Evolutionary conservation across 2,797 vertebrate genomes (phyloP).

Genomic region (Spea hammondii): DNA sequence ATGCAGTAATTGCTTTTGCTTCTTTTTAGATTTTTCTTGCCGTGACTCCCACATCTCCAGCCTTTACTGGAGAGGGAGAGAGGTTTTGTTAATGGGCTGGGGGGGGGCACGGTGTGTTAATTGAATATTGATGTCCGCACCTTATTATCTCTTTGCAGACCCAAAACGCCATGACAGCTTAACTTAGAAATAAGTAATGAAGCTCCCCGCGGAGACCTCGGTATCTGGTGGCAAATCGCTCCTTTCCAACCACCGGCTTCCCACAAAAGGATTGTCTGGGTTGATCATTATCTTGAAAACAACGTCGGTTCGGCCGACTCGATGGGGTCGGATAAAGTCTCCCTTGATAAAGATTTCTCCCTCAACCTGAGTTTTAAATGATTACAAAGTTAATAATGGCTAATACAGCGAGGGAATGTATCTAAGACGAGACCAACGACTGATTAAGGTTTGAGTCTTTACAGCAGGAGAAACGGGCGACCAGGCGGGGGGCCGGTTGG

Average conservation of each 20-base stretch:
- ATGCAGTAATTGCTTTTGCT: conserved; percentile 34
- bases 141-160: conserved; percentile 24
- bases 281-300: not conserved
- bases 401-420: not conserved
- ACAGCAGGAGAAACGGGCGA: too few species aligned
- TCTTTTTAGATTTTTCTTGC: not conserved
- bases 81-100: conserved; percentile 31
- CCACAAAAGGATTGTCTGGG: not conserved
- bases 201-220: conserved; percentile 18
- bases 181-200: conserved; percentile 26
- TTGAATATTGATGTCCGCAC: conserved; percentile 44
- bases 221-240: not conserved
- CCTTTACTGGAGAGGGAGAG: not conserved
- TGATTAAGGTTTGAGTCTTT: too few species aligned
- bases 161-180: conserved; percentile 21
- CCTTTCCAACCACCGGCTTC: not conserved
- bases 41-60: not conserved
- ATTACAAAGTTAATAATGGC: not conserved
- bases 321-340: not conserved
- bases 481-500: too few species aligned
- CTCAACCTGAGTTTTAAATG: not conserved
- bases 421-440: too few species aligned
- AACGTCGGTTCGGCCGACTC: not conserved
- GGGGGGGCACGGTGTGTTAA: conserved; percentile 23
- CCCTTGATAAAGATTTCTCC: not conserved